Conservation (phyloP, 1,140 invertebrate species). For the Nomia melanderi region DNA sequence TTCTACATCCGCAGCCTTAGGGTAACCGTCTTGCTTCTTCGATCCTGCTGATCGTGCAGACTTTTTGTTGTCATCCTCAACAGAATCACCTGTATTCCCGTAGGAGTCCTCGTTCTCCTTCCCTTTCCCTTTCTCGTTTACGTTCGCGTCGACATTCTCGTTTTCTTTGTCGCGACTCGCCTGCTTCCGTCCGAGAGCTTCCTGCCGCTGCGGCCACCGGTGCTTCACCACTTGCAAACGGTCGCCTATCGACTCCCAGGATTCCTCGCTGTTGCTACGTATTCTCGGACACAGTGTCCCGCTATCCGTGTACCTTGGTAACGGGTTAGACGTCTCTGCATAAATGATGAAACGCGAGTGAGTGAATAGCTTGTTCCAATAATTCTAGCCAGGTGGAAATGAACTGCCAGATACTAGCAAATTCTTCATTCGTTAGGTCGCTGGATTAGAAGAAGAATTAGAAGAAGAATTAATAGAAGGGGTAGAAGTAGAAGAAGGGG, state of each 20-base stretch:
- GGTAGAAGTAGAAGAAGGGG: constrained; percentile 18
- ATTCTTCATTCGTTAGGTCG: too few relatives aligned
- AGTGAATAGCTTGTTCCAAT: not conserved
- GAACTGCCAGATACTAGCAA: too few relatives aligned
- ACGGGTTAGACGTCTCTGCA: constrained; percentile 56
- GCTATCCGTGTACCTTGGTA: constrained; percentile 71
- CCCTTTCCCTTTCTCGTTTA: constrained; percentile 73
- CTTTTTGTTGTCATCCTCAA: not conserved
- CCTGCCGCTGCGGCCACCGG: constrained; percentile 73
- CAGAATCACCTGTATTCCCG: not conserved
- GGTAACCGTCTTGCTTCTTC: constrained; percentile 39
- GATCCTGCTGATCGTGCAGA: not conserved
- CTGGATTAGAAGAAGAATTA: not conserved
- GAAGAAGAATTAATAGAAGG: not conserved
- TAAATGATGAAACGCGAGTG: not conserved
- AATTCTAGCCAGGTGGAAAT: not conserved
- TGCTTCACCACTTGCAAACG: constrained; percentile 65
- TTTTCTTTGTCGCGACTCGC: constrained; percentile 66
- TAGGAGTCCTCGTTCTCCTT: constrained; percentile 75
- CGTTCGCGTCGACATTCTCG: constrained; percentile 77
- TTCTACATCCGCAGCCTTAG: constrained; percentile 14
- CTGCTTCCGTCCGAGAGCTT: constrained; percentile 48
- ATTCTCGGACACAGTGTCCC: constrained; percentile 83
- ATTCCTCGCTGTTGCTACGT: constrained; percentile 84
- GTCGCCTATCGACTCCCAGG: constrained; percentile 77